Percentiles rank a stretch among this genome's conserved stretches.
Conservation (phyloP, 2,113 vertebrate species). For the Edolisoma coerulescens region DNA sequence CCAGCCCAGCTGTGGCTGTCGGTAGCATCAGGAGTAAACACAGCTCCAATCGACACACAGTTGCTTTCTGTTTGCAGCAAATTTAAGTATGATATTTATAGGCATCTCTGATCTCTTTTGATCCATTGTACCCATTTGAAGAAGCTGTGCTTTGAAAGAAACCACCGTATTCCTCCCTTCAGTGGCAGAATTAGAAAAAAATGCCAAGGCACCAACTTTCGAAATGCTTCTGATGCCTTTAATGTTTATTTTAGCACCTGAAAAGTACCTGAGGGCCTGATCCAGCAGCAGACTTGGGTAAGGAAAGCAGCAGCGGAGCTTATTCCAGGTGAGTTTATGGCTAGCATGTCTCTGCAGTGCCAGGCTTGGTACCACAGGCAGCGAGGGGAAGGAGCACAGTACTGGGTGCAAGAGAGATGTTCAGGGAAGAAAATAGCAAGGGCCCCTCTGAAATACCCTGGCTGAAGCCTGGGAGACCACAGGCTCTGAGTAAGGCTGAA, state of each 20-base stretch:
- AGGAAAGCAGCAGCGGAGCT: neutral
- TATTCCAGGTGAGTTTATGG: neutral
- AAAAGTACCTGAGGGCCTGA: neutral
- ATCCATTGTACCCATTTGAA: slow-evolving; percentile 16
- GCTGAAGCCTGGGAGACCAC: neutral
- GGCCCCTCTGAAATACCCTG: neutral
- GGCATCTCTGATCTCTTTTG: slow-evolving; percentile 27
- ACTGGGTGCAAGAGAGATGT: neutral
- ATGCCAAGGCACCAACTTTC: neutral
- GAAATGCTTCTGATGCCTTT: slow-evolving; percentile 5
- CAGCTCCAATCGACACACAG: neutral
- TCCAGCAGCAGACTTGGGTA: neutral
- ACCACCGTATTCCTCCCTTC: neutral
- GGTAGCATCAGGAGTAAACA: neutral
- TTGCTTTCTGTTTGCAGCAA: slow-evolving; percentile 16
- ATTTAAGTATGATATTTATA: neutral
- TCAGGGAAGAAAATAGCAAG: neutral
- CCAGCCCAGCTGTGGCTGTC: neutral
- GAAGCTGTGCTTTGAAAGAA: neutral
- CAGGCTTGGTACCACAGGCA: fast-evolving
- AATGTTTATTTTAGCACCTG: neutral
- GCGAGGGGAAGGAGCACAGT: neutral
- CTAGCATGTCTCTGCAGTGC: neutral
- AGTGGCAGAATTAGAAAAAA: neutral
- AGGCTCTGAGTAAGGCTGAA: neutral